Conservation (phyloP, 2,113 vertebrate species). For the Rhea pennata region DNA sequence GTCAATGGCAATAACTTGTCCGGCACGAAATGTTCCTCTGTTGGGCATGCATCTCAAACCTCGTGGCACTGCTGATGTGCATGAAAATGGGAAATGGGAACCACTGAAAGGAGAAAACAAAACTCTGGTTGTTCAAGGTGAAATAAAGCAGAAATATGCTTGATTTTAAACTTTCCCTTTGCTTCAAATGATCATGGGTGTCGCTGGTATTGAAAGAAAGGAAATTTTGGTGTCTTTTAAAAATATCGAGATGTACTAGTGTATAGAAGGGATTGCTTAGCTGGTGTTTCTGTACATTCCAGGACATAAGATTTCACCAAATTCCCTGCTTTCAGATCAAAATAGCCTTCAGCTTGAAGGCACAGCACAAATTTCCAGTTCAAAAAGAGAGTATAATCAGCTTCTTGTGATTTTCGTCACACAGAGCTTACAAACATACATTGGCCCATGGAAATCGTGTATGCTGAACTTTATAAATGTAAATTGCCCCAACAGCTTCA, state of each 20-base stretch:
- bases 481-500: not conserved
- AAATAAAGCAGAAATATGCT: not conserved
- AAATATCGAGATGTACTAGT: not conserved
- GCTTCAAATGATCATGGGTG: not conserved
- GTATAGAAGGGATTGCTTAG: not conserved
- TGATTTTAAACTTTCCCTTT: not conserved
- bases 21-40: not conserved
- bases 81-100: not conserved
- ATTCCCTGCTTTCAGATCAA: not conserved
- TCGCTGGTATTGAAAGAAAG: not conserved
- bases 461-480: not conserved
- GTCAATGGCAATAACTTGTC: not conserved
- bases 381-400: not conserved
- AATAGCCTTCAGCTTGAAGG: not conserved
- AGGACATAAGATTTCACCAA: not conserved
- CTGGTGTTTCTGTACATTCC: not conserved
- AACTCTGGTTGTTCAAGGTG: not conserved
- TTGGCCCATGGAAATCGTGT: not conserved
- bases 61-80: rapidly evolving
- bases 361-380: not conserved
- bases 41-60: not conserved
- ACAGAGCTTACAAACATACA: not conserved
- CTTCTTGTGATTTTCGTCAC: not conserved
- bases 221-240: not conserved
- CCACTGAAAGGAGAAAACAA: not conserved